Base-by-base conservation (phyloP, 2,113 vertebrate species). In the Leptodactylus fuscus region DNA sequence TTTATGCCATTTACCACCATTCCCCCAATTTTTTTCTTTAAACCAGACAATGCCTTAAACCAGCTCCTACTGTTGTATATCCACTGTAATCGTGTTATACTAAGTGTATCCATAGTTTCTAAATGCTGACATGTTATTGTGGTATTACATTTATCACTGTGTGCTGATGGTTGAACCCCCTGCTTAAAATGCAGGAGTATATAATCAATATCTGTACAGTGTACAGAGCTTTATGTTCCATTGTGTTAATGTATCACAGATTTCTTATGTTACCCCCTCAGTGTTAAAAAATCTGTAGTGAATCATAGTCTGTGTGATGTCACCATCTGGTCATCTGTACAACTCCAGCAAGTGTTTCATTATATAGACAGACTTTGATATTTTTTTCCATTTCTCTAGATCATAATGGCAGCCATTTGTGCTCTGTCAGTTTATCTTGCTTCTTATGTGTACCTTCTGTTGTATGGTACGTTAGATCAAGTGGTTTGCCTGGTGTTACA, bases 241-340 rank as follows among this genome's bases (percentile, higher is more conserved):
- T 44, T 62, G 49, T 60, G 77, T 27, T 80, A 62, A 80, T 80
- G 77, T 58, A 80, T 80, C 53, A 60, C 34, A 80, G 77, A 44
- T 27, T 36, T 62, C 49, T 60, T 18, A 44, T 41, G 36, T 60
- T 24, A 78, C 76, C 76, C 34, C 32, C 51, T 41, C 75, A 58
- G 51, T 79, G 51, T 58, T 24, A 58, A 51, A 58, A 55, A 79
- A 79, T 60, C 51, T 79, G 76, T n/a, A 79, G 53, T 16, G 12
- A 79, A 79, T 79, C 22, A 79, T 80, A n/a, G 1, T 44, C 10
- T n/a, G 5, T 79, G 76, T 60, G 34, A 79, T 60, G 32, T n/a
- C 58, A 79, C 75, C 76, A 80, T 80, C 77, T 80, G 77, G 36
- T 62, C n/a, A 80, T 62, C 36, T 80, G 22, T 41, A 60, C 4